Evolutionary conservation across 2,888 invertebrate species (phyloP).

Genomic region (Gonocerus acuteangulatus): DNA sequence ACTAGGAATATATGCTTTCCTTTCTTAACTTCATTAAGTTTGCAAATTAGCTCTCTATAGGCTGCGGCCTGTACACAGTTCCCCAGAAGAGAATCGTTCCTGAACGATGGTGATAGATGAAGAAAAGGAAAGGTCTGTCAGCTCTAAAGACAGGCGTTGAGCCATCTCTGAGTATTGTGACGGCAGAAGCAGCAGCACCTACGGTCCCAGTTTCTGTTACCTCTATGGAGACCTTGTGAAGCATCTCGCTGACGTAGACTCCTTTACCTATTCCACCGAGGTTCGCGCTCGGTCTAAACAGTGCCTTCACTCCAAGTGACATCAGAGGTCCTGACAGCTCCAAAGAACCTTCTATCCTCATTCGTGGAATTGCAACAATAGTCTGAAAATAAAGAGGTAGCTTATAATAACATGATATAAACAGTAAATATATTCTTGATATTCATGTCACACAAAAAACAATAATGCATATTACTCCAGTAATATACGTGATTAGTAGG

Average conservation of each 20-base stretch:
- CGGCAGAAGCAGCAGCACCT: constrained; percentile 59
- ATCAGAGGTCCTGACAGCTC: constrained; percentile 52
- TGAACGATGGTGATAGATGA: constrained; percentile 60
- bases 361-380: constrained; percentile 52
- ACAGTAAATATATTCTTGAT: neutral
- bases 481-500: too few relatives aligned
- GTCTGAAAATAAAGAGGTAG: constrained; percentile 36
- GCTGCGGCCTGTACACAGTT: constrained; percentile 52
- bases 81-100: constrained; percentile 65
- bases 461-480: too few relatives aligned
- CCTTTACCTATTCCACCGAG: constrained; percentile 47
- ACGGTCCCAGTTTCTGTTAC: constrained; percentile 59
- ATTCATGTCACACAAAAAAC: too few relatives aligned
- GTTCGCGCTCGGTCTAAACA: constrained; percentile 60
- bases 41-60: too few relatives aligned
- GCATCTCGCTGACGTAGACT: constrained; percentile 41
- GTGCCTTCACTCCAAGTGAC: constrained; percentile 52
- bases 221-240: constrained; percentile 45
- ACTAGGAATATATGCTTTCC: too few relatives aligned
- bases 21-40: too few relatives aligned
- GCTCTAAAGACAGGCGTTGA: constrained; percentile 48
- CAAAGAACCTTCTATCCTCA: constrained; percentile 57
- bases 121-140: constrained; percentile 65
- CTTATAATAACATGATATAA: neutral
- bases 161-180: constrained; percentile 52